These are phyloP conservation scores for Macrosoma leucophasiata DNA, from an alignment of 2,888 invertebrate genomes.

Conservation along the genomic window DNA sequence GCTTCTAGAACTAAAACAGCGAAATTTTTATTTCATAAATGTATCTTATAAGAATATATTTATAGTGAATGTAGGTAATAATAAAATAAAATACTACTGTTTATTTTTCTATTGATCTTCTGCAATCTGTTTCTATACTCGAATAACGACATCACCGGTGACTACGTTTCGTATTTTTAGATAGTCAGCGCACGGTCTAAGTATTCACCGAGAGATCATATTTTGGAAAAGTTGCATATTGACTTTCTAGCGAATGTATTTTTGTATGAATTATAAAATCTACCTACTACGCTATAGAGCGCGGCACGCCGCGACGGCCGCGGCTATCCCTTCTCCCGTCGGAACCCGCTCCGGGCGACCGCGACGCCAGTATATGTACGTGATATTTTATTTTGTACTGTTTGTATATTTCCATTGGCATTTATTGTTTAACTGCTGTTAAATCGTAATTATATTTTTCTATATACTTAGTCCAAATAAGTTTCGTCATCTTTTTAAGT, in stretches of 20 bases:
- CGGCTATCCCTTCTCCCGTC: constrained; percentile 3
- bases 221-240: constrained; percentile 22
- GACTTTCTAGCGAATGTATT: constrained; percentile 33
- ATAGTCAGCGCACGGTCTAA: constrained; percentile 8
- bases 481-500: constrained; percentile 29
- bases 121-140: constrained; percentile 31
- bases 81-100: constrained; percentile 29
- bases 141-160: constrained; percentile 21
- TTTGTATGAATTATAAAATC: constrained; percentile 31
- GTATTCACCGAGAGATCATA: constrained; percentile 19
- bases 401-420: constrained; percentile 44
- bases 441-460: constrained; percentile 32
- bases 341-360: constrained; percentile 24
- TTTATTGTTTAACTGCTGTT: constrained; percentile 44
- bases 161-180: constrained; percentile 5
- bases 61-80: constrained; percentile 30
- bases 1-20: no score
- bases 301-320: not conserved
- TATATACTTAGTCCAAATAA: constrained; percentile 29
- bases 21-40: constrained; percentile 31
- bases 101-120: constrained; percentile 62
- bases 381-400: constrained; percentile 40
- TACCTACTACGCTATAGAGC: not conserved
- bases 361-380: constrained; percentile 28
- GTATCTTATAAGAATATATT: constrained; percentile 35